Conservation (phyloP, 2,888 invertebrate genomes). For the Limnephilus auricula region DNA sequence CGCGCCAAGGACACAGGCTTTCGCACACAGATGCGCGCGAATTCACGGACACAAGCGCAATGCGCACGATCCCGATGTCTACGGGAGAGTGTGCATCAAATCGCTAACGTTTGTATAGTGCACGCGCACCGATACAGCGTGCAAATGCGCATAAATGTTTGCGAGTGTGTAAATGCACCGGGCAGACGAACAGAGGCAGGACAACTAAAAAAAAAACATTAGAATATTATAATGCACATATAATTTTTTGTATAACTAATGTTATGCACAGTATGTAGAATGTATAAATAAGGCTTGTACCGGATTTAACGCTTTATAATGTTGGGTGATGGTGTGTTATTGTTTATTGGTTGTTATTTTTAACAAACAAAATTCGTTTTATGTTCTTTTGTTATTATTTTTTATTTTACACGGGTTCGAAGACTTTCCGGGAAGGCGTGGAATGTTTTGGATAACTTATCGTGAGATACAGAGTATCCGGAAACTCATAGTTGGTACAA, state of each 20-base stretch:
- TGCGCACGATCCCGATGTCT: not conserved
- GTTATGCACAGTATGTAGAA: not conserved
- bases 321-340: not conserved
- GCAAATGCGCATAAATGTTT: not conserved
- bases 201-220: slow-evolving; percentile 14
- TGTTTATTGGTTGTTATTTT: not conserved
- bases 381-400: not conserved
- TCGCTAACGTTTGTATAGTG: not conserved
- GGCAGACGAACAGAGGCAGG: not conserved
- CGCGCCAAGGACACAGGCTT: slow-evolving; percentile 66
- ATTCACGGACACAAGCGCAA: slow-evolving; percentile 45
- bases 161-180: not conserved
- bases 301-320: not conserved
- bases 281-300: not conserved
- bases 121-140: not conserved
- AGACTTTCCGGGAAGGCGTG: not conserved
- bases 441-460: too few species aligned
- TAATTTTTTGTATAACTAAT: not conserved
- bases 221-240: not conserved
- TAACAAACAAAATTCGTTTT: not conserved
- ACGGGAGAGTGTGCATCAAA: not conserved
- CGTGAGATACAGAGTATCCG: too few species aligned
- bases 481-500: too few species aligned
- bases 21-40: slow-evolving; percentile 37
- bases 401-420: not conserved